A percentile compares a stretch with the other conserved stretches of the same genome.
These are phyloP conservation scores for Campaea margaritaria DNA, from an alignment of 2,888 invertebrate species.

Conservation along the genomic window DNA sequence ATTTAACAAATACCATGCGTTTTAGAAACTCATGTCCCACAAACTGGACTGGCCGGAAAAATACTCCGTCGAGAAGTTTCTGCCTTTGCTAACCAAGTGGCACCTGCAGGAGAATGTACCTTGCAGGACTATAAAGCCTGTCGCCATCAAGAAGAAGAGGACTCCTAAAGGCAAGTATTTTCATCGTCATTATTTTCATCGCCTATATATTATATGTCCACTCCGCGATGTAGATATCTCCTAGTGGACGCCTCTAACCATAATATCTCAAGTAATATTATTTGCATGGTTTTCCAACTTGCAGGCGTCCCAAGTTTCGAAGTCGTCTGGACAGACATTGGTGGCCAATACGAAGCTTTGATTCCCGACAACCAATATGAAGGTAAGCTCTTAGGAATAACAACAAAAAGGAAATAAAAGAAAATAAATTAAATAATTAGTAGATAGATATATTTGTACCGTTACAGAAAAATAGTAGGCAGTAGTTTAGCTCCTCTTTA, in stretches of 20 bases:
- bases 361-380: constrained; percentile 86
- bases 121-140: constrained; percentile 64
- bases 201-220: too few relatives aligned
- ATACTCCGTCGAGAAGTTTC: constrained; percentile 91
- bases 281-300: constrained; percentile 33
- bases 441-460: too few relatives aligned
- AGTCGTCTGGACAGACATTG: constrained; percentile 88
- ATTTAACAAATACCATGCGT: not conserved
- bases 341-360: constrained; percentile 83
- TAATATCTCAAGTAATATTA: too few relatives aligned
- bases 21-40: constrained; percentile 87
- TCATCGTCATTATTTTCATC: too few relatives aligned
- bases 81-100: constrained; percentile 92
- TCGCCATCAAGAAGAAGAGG: constrained; percentile 75
- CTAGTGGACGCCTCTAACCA: too few relatives aligned
- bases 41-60: constrained; percentile 90
- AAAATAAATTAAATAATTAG: too few relatives aligned
- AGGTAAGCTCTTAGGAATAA: too few relatives aligned
- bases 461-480: not conserved
- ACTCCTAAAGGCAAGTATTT: constrained; percentile 74
- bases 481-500: constrained; percentile 2
- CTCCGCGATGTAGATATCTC: too few relatives aligned
- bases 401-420: too few relatives aligned
- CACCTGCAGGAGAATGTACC: constrained; percentile 83
- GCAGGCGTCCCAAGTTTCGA: constrained; percentile 89